Percentiles rank a stretch among this genome's conserved stretches.
Evolutionary conservation across 2,888 invertebrate species (phyloP).

Genomic region (Apodemia duryi): DNA sequence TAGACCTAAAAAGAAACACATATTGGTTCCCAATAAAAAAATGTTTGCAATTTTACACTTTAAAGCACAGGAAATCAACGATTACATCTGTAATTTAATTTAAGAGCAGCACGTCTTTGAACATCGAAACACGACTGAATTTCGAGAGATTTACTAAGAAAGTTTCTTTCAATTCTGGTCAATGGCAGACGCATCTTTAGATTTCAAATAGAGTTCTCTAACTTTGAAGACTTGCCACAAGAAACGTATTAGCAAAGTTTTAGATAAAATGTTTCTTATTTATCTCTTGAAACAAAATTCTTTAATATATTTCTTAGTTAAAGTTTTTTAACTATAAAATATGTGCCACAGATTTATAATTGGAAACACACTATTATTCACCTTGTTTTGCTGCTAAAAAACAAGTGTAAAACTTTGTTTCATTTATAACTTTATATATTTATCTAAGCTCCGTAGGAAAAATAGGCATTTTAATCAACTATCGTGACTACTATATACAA

Average conservation of each 20-base stretch:
- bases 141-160: neutral
- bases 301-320: too few relatives aligned
- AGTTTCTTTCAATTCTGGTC: neutral
- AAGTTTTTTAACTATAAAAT: too few relatives aligned
- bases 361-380: too few relatives aligned
- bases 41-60: neutral
- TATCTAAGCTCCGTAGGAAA: too few relatives aligned
- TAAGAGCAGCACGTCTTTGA: neutral
- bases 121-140: neutral
- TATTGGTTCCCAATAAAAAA: neutral
- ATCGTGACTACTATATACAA: too few relatives aligned
- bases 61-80: neutral
- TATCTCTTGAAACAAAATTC: too few relatives aligned
- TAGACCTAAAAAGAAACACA: neutral
- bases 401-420: too few relatives aligned
- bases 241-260: neutral
- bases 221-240: neutral
- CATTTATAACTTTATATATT: too few relatives aligned
- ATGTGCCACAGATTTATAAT: too few relatives aligned
- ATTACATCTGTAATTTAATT: constrained; percentile 2
- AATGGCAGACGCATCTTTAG: neutral
- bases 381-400: too few relatives aligned
- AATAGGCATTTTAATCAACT: too few relatives aligned
- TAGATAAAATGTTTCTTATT: neutral
- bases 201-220: constrained; percentile 1